phyloP scores from a whole-genome alignment of 1,140 invertebrate genomes.

The Zophobas morio region DNA sequence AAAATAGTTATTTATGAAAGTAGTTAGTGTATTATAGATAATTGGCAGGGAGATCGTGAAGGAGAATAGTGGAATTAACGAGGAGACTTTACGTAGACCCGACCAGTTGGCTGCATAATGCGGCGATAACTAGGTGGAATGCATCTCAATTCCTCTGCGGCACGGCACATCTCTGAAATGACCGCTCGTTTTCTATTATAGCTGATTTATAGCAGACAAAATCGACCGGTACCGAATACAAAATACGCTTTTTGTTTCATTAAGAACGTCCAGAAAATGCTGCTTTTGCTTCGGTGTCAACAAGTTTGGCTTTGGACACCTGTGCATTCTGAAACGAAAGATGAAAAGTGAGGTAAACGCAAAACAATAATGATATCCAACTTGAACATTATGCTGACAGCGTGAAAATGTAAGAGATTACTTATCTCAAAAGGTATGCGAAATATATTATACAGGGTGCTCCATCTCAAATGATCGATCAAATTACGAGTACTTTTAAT shows the following conservation, averaged over 20 bases:
- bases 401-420: no score
- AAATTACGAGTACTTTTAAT: no score
- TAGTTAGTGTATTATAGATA: constrained; percentile 34
- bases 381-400: no score
- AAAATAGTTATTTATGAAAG: constrained; percentile 12
- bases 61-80: constrained; percentile 21
- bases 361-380: no score
- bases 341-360: no score
- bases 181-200: constrained; percentile 29
- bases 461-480: no score
- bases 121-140: constrained; percentile 38
- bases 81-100: constrained; percentile 24
- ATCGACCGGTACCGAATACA: constrained; percentile 37
- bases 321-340: not conserved
- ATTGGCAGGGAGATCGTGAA: constrained; percentile 13
- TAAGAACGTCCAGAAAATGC: constrained; percentile 2
- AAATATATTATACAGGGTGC: no score
- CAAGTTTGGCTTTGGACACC: constrained; percentile 1
- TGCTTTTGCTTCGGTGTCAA: not conserved
- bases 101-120: constrained; percentile 43
- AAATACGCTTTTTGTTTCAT: constrained; percentile 20
- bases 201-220: constrained; percentile 28
- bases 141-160: constrained; percentile 12
- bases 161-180: constrained; percentile 28
- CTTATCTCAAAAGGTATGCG: no score